Evolutionary conservation across 2,888 invertebrate genomes (phyloP), one percentile per base, ranked within the genome.

Genomic region (Chrysina gloriosa): DNA sequence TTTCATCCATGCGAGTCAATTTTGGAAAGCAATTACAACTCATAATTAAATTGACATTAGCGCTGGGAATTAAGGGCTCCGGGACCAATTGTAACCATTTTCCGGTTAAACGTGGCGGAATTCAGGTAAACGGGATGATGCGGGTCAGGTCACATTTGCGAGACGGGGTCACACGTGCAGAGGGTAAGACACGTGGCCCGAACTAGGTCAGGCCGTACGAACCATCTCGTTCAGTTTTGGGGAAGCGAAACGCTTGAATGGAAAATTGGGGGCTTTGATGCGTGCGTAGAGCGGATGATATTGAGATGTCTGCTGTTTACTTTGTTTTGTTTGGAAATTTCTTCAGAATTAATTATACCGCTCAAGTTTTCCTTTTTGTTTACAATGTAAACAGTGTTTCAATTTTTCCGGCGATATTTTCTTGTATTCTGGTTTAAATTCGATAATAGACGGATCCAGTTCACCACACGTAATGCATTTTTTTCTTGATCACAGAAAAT

Each of bases 131-230:
- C 19, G 45, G 19, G 42, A 19, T 19, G 45, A 9, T 45, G 9
- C 54, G 54, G 21, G 16, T 25, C 31, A 21, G 31, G 54, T 31
- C 54, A 31, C 54, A 54, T 54, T 36, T 54, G 36, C 45, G 36
- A 19, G 54, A 54, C 31, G 54, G 34, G 54, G 54, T 54, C 54
- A 31, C 54, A 36, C 34, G 54, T 54, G 54, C 54, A 25, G 36
- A 21, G 31, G 54, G 31, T 54, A 54, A 11, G 54, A n/a, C 54
- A 54, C 54, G 34, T 54, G 54, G 29, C 31, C n/a, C 54, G 25
- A 54, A 31, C 34, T 54, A 54, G 54, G 54, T 54, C 54, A 54
- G 54, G 31, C 19, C 9, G 45, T 19, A n/a, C n/a, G 19, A 21
- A 45, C 11, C 2, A n/a, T 5, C n/a, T 21, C 45, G 45, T 45